Evolutionary conservation across 2,113 vertebrate genomes (phyloP), one percentile per base, ranked within the genome.

Genomic region (Tenrec ecaudatus): DNA sequence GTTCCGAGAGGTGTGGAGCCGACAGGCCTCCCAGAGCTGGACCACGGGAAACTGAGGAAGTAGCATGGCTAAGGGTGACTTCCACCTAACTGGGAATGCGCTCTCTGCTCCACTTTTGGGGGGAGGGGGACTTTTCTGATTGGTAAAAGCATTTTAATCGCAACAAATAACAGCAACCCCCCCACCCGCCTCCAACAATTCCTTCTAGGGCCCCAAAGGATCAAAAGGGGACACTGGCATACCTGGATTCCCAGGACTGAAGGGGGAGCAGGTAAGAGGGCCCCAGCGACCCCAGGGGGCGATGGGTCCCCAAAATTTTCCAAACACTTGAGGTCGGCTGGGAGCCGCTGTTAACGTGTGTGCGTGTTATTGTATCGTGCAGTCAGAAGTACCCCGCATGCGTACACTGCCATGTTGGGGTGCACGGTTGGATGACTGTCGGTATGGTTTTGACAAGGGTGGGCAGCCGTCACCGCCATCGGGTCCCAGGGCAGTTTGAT

Each of bases 171-270:
- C 53, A 81, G 75, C 20, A 84, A 73, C n/a, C 22, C n/a, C 22
- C 38, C n/a, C 82, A 25, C 20, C 4, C 1, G 2, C 12, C 33
- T 82, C 47, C 36, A n/a, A 93, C 36, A 73, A 90, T 88, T 94
- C 84, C 22, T 95, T 93, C 40, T 89, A 99, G 99, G 99, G 99
- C 2, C 98, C 98, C 1, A 98, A 29, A 82, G 99, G 99, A 97
- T 99, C 98, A 1, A 99, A 99, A 92, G 99, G 99, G 31, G 98
- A 99, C 88, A 85, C 68, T 7, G 99, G 99, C 1, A 91, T 98
- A 19, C 98, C 98, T 95, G 99, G 99, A 86, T 86, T 98, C 58
- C 98, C 97, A 68, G 99, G 99, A 94, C 97, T 97, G 2, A 97
- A 92, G 97, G 97, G 98, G 96, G 97, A 98, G 19, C 97, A 96